Conservation (phyloP, 2,888 invertebrate genomes). For the Leptinotarsa peninsularis region DNA sequence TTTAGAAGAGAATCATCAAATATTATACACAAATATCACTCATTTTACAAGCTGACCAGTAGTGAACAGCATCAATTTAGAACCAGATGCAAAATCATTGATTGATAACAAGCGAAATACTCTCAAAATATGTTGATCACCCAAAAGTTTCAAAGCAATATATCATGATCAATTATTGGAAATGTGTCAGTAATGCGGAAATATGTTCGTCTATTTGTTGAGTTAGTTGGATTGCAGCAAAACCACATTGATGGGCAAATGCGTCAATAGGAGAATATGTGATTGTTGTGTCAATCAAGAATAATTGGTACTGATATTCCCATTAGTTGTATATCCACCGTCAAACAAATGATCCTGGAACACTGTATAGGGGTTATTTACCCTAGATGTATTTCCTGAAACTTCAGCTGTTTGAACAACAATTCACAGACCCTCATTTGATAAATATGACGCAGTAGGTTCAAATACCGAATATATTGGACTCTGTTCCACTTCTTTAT, state of each 20-base stretch:
- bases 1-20: too few species aligned
- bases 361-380: not conserved
- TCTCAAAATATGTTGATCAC: not conserved
- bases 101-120: not conserved
- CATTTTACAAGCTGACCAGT: not conserved
- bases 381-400: too few species aligned
- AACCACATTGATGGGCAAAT: not conserved
- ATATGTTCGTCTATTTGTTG: not conserved
- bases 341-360: not conserved
- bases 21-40: not conserved
- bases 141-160: not conserved
- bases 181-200: slow-evolving; percentile 1
- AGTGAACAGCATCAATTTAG: too few species aligned
- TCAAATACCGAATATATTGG: too few species aligned
- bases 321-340: not conserved
- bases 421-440: too few species aligned
- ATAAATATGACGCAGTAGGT: too few species aligned
- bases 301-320: not conserved
- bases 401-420: too few species aligned
- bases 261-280: not conserved
- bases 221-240: not conserved
- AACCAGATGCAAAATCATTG: not conserved
- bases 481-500: too few species aligned
- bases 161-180: slow-evolving; percentile 9
- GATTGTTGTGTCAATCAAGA: not conserved